Percentiles rank a stretch among this genome's conserved stretches.
Evolutionary conservation across 2,888 invertebrate genomes (phyloP).

Genomic region (Plemyria rubiginata): DNA sequence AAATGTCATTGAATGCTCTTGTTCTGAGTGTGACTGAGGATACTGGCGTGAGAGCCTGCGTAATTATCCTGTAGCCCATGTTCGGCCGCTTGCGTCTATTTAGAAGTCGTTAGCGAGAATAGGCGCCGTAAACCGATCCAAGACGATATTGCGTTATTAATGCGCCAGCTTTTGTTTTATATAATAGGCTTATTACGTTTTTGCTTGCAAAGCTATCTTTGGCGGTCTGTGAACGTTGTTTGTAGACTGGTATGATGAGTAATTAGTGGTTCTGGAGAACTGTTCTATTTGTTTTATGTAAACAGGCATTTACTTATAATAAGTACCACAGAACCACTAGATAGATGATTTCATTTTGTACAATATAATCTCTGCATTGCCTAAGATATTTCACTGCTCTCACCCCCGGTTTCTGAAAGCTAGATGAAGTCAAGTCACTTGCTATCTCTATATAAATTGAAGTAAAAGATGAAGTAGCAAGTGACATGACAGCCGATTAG

Average conservation of each 20-base stretch:
- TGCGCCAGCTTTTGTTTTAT: constrained; percentile 64
- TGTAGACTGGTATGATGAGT: constrained; percentile 7
- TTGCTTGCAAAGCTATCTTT: constrained; percentile 42
- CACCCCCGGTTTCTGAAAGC: no score
- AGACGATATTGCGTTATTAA: constrained; percentile 72
- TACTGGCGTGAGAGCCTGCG: constrained; percentile 43
- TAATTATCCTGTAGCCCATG: constrained; percentile 83
- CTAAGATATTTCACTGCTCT: no score
- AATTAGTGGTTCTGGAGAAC: constrained; percentile 38
- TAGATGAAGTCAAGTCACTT: no score
- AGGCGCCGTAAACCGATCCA: constrained; percentile 71
- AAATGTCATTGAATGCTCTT: neutral
- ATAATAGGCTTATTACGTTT: constrained; percentile 54
- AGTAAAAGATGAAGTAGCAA: no score
- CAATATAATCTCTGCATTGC: no score
- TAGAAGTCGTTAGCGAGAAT: constrained; percentile 78
- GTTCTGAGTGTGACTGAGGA: neutral
- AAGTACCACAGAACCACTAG: no score
- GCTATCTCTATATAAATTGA: no score
- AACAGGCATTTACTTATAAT: neutral
- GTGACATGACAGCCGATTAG: no score
- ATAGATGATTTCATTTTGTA: no score
- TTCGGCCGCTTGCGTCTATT: constrained; percentile 76
- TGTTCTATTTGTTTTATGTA: constrained; percentile 27
- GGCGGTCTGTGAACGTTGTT: constrained; percentile 9